Evolutionary conservation across 2,888 invertebrate genomes (phyloP).

Genomic region (Nowickia ferox): DNA sequence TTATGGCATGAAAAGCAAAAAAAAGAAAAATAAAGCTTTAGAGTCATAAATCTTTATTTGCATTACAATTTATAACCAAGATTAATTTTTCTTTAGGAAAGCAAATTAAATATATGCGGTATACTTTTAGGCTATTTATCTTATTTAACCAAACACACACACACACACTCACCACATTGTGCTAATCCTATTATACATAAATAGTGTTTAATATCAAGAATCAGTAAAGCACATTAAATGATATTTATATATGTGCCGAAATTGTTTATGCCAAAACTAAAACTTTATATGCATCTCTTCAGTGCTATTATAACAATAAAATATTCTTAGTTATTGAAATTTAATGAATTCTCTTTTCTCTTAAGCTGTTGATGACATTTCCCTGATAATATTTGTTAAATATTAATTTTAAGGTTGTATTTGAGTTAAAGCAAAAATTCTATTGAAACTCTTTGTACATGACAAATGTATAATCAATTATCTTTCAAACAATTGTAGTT

Average conservation of each 20-base stretch:
- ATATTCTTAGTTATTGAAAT: not conserved
- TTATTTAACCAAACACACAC: not conserved
- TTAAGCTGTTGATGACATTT: not conserved
- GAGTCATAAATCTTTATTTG: not conserved
- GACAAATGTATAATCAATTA: constrained; percentile 17
- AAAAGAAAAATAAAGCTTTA: not conserved
- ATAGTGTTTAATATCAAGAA: not conserved
- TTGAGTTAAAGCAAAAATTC: constrained; percentile 5
- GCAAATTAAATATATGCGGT: not conserved
- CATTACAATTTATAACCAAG: not conserved
- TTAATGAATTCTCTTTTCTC: constrained; percentile 25
- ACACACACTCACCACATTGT: too few relatives aligned
- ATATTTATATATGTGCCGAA: not conserved
- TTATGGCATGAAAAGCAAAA: not conserved
- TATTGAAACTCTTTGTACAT: constrained; percentile 17
- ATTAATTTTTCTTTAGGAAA: not conserved
- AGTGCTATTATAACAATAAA: not conserved
- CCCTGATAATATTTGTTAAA: constrained; percentile 20
- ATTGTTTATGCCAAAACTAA: not conserved
- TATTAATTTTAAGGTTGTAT: constrained; percentile 5
- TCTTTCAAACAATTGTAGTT: constrained; percentile 15
- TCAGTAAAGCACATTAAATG: not conserved
- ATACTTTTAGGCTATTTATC: constrained; percentile 1
- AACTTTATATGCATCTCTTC: not conserved
- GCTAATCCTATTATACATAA: not conserved